phyloP scores from a whole-genome alignment of 2,888 invertebrate species.

The Colletes collaris region DNA sequence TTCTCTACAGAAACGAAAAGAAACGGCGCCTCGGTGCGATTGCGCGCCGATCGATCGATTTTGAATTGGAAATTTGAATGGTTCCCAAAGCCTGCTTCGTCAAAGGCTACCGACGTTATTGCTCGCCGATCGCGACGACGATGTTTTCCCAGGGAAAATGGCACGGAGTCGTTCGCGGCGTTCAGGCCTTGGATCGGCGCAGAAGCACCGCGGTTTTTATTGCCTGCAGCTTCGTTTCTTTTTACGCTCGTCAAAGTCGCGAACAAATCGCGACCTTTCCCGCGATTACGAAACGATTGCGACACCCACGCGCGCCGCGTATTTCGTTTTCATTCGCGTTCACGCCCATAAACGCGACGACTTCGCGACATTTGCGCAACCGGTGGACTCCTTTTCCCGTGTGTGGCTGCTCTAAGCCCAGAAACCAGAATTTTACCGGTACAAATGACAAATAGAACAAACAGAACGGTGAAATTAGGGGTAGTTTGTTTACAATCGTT shows the following conservation, averaged over 20 bases:
- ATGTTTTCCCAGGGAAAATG: no score
- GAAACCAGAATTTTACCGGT: no score
- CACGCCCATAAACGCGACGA: conserved; percentile 4
- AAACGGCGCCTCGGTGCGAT: conserved; percentile 27
- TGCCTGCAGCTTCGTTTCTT: not conserved
- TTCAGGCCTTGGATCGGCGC: conserved; percentile 14
- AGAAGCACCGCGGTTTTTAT: conserved; percentile 4
- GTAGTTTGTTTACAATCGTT: no score
- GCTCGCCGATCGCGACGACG: not conserved
- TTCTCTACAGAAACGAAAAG: conserved; percentile 21
- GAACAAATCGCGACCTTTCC: conserved; percentile 10
- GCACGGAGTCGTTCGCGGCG: not conserved
- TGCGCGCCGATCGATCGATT: not conserved
- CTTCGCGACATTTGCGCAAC: not conserved
- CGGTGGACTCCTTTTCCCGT: not conserved
- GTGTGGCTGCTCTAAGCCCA: no score
- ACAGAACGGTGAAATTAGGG: no score
- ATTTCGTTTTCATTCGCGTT: conserved; percentile 10
- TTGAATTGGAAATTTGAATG: not conserved
- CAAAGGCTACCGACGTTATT: not conserved
- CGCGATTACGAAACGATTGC: conserved; percentile 3
- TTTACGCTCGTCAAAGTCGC: not conserved
- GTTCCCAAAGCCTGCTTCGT: no score
- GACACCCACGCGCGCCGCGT: not conserved
- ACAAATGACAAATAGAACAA: no score